Base-by-base conservation (phyloP, 2,797 vertebrate genomes). In the Tiaroga cobitis region DNA sequence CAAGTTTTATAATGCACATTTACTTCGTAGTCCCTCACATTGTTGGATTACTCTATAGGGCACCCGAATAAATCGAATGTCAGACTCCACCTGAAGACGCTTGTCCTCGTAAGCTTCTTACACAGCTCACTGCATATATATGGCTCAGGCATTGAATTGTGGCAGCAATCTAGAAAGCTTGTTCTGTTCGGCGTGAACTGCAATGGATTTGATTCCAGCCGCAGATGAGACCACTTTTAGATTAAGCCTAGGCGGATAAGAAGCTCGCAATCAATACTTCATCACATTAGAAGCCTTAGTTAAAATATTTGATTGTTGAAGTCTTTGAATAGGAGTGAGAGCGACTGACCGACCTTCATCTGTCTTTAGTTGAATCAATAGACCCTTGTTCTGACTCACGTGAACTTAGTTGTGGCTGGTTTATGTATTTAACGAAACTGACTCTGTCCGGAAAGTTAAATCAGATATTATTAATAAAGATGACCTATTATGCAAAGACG, bases 191-290 rank as follows among this genome's bases (percentile, higher is more conserved):
- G 6, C 11, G 2, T 70, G 21, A 82, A 34, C 21, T 1, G 29
- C 59, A 13, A 11, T 39, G 41, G 56, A n/a, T 51, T 67, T 61
- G 46, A 75, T 74, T 75, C 29, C 56, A 75, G 29, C 29, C 18
- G 3, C 41, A 59, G n/a, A n/a, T 61, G 56, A 61, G 10, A 13
- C 24, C 73, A 76, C 54, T 67, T 83, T 83, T 46, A 26, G 26
- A 63, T 83, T 67, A 63, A 19, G n/a, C n/a, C 26, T 8, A 15
- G 72, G 8, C 10, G 54, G 26, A 49, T 54, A 29, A 67, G 24
- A 65, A 67, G n/a, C 24, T 37, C 39, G 15, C 49, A 76, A 83
- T 83, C 82, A 76, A 83, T 76, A 76, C 29, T 41, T 83, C 72
- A 83, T 76, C 43, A 37, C 69, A 75, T 65, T 65, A 65, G 70